Percentiles rank a stretch among this genome's conserved stretches.
Conservation (phyloP, 1,140 invertebrate species). For the Sminthurides bifidus region DNA sequence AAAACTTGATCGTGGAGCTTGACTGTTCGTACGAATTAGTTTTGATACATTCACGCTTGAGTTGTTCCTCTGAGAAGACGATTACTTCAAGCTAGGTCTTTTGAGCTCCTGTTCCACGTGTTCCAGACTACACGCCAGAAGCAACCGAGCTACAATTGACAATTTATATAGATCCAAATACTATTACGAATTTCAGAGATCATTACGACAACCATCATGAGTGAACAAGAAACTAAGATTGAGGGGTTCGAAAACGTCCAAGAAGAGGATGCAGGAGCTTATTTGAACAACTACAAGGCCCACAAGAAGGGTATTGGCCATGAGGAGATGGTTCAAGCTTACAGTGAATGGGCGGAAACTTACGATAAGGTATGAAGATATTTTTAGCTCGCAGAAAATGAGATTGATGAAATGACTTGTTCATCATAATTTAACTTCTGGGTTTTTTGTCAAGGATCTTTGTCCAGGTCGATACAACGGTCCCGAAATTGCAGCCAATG, state of each 20-base stretch:
- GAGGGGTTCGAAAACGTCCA: slow-evolving; percentile 22
- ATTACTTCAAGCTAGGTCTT: too few relatives aligned
- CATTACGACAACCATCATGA: too few relatives aligned
- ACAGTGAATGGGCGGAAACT: slow-evolving; percentile 30
- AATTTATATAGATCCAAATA: too few relatives aligned
- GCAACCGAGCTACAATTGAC: too few relatives aligned
- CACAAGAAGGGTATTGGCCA: slow-evolving; percentile 30
- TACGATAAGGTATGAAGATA: slow-evolving; percentile 28
- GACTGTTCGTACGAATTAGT: too few relatives aligned
- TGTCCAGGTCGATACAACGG: slow-evolving; percentile 32
- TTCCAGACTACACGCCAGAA: too few relatives aligned
- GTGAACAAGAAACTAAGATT: too few relatives aligned
- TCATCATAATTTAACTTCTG: background rate
- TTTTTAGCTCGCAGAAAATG: background rate
- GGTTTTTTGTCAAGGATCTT: slow-evolving; percentile 23
- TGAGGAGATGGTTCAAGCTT: slow-evolving; percentile 29
- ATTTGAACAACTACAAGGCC: slow-evolving; percentile 28
- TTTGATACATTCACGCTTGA: too few relatives aligned
- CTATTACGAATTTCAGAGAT: too few relatives aligned
- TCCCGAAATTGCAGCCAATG: slow-evolving; percentile 31
- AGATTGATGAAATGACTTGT: background rate
- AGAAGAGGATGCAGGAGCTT: slow-evolving; percentile 14
- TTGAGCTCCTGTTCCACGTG: too few relatives aligned
- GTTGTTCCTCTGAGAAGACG: too few relatives aligned
- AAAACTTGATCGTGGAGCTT: too few relatives aligned